Evolutionary conservation across 1,140 invertebrate genomes (phyloP), one percentile per base, ranked within the genome.

Genomic region (Eulimnadia texana): DNA sequence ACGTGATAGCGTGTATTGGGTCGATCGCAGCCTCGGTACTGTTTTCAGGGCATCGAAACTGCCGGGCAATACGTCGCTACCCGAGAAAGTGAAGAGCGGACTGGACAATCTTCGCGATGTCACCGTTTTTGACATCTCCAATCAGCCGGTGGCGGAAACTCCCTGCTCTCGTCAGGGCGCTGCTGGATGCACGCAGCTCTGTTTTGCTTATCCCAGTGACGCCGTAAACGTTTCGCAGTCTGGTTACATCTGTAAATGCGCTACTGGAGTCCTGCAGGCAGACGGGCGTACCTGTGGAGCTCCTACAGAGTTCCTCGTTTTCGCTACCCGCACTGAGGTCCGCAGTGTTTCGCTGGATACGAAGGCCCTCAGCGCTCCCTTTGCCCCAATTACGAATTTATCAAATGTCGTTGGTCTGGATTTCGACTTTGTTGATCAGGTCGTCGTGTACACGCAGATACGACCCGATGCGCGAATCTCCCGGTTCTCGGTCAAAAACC

Each of bases 341-440:
- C 77, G 89, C 23, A 84, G 85, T 0, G 82, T 95, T 3, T 84
- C 86, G 67, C 70, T 97, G 1, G 86, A 94, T 73, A 86, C 88
- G 0, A 80, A 81, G 52, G 81, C 83, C 0, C 90, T 85, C 0
- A 84, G 81, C 55, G 73, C 88, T 2, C 93, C 93, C 0, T 94
- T 96, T 68, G 83, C 84, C 59, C 84, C 93, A 0, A 77, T 92
- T 22, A 71, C 81, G 0, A 97, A 96, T 69, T 77, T 98, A 33
- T 94, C 92, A 0, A 98, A 98, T 70, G 93, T 98, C 2, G 94
- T 98, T 1, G 93, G 93, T 0, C 78, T 99, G 24, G 95, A 98
- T 72, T 97, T 98, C 70, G 93, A 98, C 73, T 93, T 89, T 67
- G 78, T 79, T 0, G 86, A 97, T 61, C 85, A 93, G 53, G 84